Base-by-base conservation (phyloP, 2,113 vertebrate genomes). In the Callionymus lyra region DNA sequence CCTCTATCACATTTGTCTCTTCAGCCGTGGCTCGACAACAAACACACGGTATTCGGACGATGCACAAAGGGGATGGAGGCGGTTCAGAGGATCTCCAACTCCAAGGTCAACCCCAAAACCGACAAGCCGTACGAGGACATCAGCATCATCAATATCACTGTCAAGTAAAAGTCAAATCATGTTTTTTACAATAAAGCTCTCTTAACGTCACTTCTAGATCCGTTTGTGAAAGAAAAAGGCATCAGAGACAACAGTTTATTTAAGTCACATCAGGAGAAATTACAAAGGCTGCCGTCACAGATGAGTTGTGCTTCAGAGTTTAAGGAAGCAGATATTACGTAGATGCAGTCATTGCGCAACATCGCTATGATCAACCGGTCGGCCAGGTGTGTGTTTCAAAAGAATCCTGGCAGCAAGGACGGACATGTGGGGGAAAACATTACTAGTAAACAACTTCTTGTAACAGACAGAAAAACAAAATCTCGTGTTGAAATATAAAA, bases 61-160 rank as follows among this genome's bases (percentile, higher is more conserved):
- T 93, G 92, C 39, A 86, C 86, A 0, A 99, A 99, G 83, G 94
- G 94, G 56, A 99, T 99, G 95, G 95, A 99, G 82, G 93, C 91
- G 3, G 93, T 98, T 33, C 95, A 99, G 68, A 90, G 93, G 83
- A 95, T 98, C 74, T 96, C 93, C 56, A 99, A 98, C 2, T 74
- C 90, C 12, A 99, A 99, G 82, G 90, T 94, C 17, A 94, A 98
- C 69, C 95, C 94, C 52, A 99, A 99, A 80, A 99, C 95, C 0
- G 95, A 99, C 80, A 99, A 99, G 55, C 93, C 93, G 0, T 98
- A 98, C 12, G 95, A 99, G 63, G 93, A 99, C 70, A 88, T 99
- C 83, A 97, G 90, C 77, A 98, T 99, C 58, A 98, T 98, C 77
- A 98, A 91, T 74, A 97, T 98, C 76, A 97, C 95, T 47, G 81